phyloP scores from a whole-genome alignment of 1,140 invertebrate genomes.

The Coenobita brevimanus region DNA sequence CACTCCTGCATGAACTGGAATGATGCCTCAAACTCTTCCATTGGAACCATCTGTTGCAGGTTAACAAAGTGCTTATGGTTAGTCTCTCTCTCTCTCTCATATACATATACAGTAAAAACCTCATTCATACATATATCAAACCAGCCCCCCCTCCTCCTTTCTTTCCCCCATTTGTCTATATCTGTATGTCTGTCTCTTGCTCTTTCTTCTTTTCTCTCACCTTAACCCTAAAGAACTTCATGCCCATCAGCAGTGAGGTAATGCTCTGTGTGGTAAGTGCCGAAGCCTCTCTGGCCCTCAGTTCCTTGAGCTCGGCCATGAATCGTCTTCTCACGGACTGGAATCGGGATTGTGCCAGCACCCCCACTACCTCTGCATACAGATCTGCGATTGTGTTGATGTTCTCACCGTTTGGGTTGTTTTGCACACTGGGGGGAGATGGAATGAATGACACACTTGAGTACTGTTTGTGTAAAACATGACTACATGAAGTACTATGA shows the following conservation, averaged over 20 bases:
- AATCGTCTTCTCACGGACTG: slow-evolving; percentile 94
- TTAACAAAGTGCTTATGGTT: slow-evolving; percentile 15
- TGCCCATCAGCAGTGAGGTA: slow-evolving; percentile 98
- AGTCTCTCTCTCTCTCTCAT: background rate
- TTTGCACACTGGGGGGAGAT: slow-evolving; percentile 82
- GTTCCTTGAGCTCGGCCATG: slow-evolving; percentile 93
- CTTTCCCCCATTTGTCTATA: too few relatives aligned
- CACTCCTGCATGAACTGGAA: slow-evolving; percentile 99
- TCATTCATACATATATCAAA: too few relatives aligned
- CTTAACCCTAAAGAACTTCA: slow-evolving; percentile 98
- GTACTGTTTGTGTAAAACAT: too few relatives aligned
- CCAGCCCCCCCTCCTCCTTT: too few relatives aligned
- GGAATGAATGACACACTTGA: slow-evolving; percentile 20
- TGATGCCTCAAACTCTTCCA: slow-evolving; percentile 99
- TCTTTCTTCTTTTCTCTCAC: too few relatives aligned
- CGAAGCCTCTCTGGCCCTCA: slow-evolving; percentile 88
- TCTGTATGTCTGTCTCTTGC: too few relatives aligned
- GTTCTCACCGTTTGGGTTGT: slow-evolving; percentile 94
- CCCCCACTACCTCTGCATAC: slow-evolving; percentile 98
- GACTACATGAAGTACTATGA: too few relatives aligned
- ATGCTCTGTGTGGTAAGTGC: slow-evolving; percentile 94
- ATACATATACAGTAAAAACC: too few relatives aligned
- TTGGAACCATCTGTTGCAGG: slow-evolving; percentile 92
- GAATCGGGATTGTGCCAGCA: slow-evolving; percentile 96
- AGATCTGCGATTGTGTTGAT: slow-evolving; percentile 97